Evolutionary conservation across 2,888 invertebrate genomes (phyloP), one percentile per base, ranked within the genome.

Genomic region (Automeris io): DNA sequence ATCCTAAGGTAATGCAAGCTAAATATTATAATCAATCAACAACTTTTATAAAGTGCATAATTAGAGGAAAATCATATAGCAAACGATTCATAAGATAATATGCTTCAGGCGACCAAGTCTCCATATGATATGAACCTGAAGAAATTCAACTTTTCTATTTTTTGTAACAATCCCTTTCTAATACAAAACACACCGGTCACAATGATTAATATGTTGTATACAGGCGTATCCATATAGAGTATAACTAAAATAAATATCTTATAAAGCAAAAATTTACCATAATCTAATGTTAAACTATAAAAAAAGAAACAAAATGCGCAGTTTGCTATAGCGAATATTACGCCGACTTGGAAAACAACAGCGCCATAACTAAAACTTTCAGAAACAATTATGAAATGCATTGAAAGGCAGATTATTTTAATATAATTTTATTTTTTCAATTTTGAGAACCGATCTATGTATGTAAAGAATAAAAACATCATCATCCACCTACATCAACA

Each of bases 161-260:
- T 43, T 49, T 48, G 46, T 45, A 52, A 55, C 57, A 58, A 54
- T 47, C 51, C 51, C 58, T 46, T 54, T 47, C 57, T 54, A 55
- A 53, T 49, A 56, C 53, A 54, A 46, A 26, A 29, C n/a, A 16
- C 29, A 42, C 56, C 31, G 23, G 23, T 18, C 35, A 19, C 32
- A 40, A 54, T 57, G 61, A 63, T 59, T 57, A 63, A 58, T 57
- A 55, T 57, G 52, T 64, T 86, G 85, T 85, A 86, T 86, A 86
- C 85, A 76, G 73, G 64, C 74, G 85, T 86, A 86, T 86, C 85
- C 85, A 72, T 75, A 74, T 70, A 69, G 70, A 73, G 70, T 82
- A 80, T 62, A 78, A 77, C 85, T 85, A 83, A 85, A 86, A 86
- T 86, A 86, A 86, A 86, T 86, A 86, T 73, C 85, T 86, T 85